Conservation (phyloP, 2,797 vertebrate species). For the Myotis daubentonii region DNA sequence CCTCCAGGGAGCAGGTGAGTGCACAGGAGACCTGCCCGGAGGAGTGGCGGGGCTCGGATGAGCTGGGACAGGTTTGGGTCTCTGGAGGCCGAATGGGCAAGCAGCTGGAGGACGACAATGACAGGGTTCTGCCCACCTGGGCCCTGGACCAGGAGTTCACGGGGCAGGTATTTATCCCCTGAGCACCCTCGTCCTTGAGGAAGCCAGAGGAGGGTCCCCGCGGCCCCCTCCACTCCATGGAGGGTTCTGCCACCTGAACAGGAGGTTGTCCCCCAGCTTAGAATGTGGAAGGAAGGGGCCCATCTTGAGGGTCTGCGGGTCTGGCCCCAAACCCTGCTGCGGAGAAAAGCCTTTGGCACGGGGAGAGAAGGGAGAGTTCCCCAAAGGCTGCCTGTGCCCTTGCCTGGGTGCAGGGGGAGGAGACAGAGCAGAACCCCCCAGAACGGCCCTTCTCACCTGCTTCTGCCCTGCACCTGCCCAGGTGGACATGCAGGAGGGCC, state of each 20-base stretch:
- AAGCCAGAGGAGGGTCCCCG: not conserved
- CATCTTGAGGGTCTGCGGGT: not conserved
- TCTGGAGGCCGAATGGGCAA: not conserved
- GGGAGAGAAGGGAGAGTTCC: slow-evolving; percentile 31
- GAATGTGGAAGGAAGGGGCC: not conserved
- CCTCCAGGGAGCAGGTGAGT: slow-evolving; percentile 59
- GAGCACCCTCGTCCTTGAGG: not conserved
- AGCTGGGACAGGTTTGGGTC: not conserved
- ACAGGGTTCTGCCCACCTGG: not conserved
- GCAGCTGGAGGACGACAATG: accelerated
- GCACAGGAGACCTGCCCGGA: not conserved
- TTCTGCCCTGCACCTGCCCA: not conserved
- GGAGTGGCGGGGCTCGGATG: not conserved
- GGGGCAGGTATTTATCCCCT: not conserved
- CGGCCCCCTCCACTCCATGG: accelerated
- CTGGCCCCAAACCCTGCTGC: not conserved
- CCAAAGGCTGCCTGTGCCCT: not conserved
- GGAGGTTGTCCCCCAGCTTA: not conserved
- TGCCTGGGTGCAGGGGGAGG: not conserved
- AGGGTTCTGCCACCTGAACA: not conserved
- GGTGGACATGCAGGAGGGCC: not conserved
- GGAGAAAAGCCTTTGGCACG: not conserved
- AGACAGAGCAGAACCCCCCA: slow-evolving; percentile 34
- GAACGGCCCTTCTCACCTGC: not conserved
- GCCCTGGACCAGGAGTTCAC: accelerated